These are phyloP conservation scores for Vireo altiloquus DNA, from an alignment of 2,113 vertebrate species.

Conservation along the genomic window DNA sequence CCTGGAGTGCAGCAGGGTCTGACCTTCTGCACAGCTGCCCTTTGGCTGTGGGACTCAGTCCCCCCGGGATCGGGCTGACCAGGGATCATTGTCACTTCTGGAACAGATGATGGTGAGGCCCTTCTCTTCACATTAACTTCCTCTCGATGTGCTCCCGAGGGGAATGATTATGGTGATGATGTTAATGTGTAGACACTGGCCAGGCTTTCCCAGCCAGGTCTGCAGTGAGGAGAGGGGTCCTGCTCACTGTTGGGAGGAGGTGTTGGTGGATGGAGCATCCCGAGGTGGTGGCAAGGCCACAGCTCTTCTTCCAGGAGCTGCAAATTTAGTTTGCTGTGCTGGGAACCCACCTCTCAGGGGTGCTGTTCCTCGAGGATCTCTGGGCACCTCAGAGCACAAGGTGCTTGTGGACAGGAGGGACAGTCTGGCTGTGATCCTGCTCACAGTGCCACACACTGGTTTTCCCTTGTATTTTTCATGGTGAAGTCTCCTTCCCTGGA, in stretches of 20 bases:
- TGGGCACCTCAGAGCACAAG: not conserved
- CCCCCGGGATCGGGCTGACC: not conserved
- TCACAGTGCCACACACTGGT: not conserved
- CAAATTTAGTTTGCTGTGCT: not conserved
- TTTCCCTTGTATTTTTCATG: not conserved
- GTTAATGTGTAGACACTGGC: not conserved
- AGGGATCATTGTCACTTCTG: slow-evolving; percentile 29
- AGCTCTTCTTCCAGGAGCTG: not conserved
- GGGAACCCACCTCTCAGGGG: not conserved
- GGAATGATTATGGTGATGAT: not conserved
- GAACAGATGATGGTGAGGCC: not conserved
- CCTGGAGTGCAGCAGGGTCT: not conserved
- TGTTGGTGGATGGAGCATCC: not conserved
- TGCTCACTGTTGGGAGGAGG: not conserved
- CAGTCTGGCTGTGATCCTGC: no score
- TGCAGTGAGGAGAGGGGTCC: not conserved
- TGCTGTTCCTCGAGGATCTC: not conserved
- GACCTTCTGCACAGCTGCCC: not conserved
- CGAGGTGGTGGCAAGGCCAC: rapidly evolving
- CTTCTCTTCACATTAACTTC: slow-evolving; percentile 14
- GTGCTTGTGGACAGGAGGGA: not conserved
- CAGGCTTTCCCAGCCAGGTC: not conserved
- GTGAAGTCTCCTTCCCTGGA: not conserved
- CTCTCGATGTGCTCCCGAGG: not conserved
- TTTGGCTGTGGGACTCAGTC: not conserved